Base-by-base conservation (phyloP, 2,113 vertebrate species). In the Empidonax traillii region DNA sequence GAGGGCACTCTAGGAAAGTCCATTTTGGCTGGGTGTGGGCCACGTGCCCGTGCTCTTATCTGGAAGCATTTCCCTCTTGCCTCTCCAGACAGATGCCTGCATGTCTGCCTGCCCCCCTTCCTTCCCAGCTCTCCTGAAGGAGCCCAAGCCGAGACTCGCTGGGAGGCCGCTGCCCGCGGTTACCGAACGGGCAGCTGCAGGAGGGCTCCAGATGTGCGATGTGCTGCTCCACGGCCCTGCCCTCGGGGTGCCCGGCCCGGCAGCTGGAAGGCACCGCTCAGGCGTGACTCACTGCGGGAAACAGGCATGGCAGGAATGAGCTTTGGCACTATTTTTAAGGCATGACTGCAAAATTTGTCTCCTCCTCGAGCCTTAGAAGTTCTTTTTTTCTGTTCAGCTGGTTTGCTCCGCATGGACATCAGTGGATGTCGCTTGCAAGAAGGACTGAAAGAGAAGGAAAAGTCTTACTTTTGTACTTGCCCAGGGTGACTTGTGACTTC, bases 151-250 rank as follows among this genome's bases (percentile, higher is more conserved):
- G 0, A 24, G 43, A 15, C 30, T 78, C 25, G 2, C 13, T 25
- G n/a, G 27, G 21, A 35, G 24, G 85, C 87, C 89, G 6, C 39
- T 85, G 58, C 22, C 30, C 8, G 1, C 39, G 8, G 37, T 49
- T 69, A 78, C 58, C 75, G 71, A 78, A 76, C n/a, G 55, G 93
- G 63, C 2, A 7, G 58, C 65, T 61, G 67, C 72, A 21, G 66
- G 65, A 81, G 68, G 44, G 68, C 71, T 96, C 86, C 95, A 96
- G 91, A 96, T 98, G 96, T 94, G 95, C 4, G 11, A 76, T 73
- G 95, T 66, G 65, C 93, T 76, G 85, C 49, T 55, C 53, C 0
- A 14, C n/a, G 33, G 87, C 44, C 37, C 4, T 71, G 49, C 72
- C 79, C 59, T 10, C 0, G 3, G 62, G 89, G 35, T 74, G 35